Conservation (phyloP, 2,113 vertebrate species). For the Murina feae region DNA sequence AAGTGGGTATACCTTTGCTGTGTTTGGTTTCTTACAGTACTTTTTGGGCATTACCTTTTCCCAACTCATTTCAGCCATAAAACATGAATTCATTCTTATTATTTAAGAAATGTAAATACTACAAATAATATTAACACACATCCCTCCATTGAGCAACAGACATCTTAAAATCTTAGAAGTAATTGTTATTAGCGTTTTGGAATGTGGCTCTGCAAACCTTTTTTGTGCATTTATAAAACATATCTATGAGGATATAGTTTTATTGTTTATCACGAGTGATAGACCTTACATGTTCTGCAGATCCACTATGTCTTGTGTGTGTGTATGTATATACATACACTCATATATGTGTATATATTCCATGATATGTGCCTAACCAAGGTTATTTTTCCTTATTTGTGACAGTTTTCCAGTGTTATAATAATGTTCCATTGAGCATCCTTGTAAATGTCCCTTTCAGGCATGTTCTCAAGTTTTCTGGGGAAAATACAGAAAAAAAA, state of each 20-base stretch:
- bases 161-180: slow-evolving; percentile 5
- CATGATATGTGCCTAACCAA: not conserved
- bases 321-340: not conserved
- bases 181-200: not conserved
- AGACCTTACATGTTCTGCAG: slow-evolving; percentile 9
- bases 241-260: not conserved
- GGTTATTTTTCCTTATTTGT: not conserved
- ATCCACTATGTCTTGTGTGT: not conserved
- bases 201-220: not conserved
- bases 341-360: not conserved
- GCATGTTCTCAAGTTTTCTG: slow-evolving; percentile 16
- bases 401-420: not conserved
- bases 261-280: not conserved
- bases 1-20: slow-evolving; percentile 46
- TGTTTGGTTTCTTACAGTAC: slow-evolving; percentile 25
- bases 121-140: not conserved
- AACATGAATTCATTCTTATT: not conserved
- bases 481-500: not conserved
- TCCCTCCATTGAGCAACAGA: not conserved
- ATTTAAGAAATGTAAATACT: not conserved
- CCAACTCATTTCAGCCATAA: not conserved
- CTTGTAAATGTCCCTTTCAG: slow-evolving; percentile 4
- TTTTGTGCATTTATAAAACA: not conserved
- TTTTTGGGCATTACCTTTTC: not conserved
- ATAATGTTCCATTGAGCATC: not conserved